These are phyloP conservation scores for Pterocles orientalis DNA, from an alignment of 2,113 vertebrate genomes.

Conservation along the genomic window DNA sequence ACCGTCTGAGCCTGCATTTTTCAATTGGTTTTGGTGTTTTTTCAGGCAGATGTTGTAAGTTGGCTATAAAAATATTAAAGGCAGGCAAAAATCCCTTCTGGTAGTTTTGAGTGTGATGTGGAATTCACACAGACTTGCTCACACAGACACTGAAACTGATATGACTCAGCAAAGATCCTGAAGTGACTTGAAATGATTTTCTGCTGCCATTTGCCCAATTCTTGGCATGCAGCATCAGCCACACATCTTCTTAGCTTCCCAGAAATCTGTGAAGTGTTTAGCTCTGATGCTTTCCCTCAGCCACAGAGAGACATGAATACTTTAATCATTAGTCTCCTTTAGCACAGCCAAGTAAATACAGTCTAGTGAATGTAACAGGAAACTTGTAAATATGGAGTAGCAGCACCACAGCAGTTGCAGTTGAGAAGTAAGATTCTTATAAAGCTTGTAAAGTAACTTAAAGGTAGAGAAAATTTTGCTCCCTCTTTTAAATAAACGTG, in stretches of 20 bases:
- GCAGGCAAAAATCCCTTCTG: constrained; percentile 40
- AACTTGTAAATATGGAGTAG: neutral
- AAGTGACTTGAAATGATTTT: constrained; percentile 46
- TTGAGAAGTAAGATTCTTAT: neutral
- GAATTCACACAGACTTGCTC: constrained; percentile 47
- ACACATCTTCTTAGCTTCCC: constrained; percentile 29
- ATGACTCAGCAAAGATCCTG: constrained; percentile 50
- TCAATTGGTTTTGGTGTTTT: constrained; percentile 44
- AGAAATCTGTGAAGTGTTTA: constrained; percentile 54
- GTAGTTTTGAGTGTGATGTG: constrained; percentile 29
- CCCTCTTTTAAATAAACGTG: neutral
- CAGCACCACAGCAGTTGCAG: neutral
- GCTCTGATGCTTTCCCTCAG: constrained; percentile 45
- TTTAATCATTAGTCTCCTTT: constrained; percentile 39
- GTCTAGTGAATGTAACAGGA: neutral
- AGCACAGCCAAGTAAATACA: neutral
- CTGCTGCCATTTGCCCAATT: constrained; percentile 21
- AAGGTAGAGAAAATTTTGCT: neutral
- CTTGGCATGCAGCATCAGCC: constrained; percentile 25
- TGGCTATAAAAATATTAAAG: constrained; percentile 64
- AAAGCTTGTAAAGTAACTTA: neutral
- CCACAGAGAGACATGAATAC: neutral
- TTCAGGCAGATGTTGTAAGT: constrained; percentile 68
- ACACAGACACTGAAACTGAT: constrained; percentile 53
- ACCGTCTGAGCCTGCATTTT: constrained; percentile 47